phyloP scores from a whole-genome alignment of 53 echinoderm and acorn worm species.

The Zoroaster sp. region DNA sequence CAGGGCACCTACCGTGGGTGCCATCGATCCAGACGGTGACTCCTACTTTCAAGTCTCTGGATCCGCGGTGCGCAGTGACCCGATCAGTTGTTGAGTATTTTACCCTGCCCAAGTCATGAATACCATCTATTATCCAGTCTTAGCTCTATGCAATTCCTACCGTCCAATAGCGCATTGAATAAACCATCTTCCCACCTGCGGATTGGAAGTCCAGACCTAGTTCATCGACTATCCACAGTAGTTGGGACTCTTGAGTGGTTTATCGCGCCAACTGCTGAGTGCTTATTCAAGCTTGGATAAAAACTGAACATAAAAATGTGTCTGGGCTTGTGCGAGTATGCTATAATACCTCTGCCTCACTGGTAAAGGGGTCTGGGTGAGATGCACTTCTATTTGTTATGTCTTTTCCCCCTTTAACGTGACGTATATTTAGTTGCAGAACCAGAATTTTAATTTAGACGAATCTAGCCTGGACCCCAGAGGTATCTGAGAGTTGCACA shows the following conservation, averaged over 20 bases:
- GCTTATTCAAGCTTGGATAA: conserved; percentile 34
- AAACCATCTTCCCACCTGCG: conserved; percentile 32
- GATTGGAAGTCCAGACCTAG: conserved; percentile 5
- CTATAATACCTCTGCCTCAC: not conserved
- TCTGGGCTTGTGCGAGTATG: not conserved
- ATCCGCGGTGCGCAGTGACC: not conserved
- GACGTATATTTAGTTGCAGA: not conserved
- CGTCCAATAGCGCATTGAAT: conserved; percentile 13
- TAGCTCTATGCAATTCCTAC: not conserved
- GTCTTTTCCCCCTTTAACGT: not conserved
- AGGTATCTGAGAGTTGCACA: not conserved
- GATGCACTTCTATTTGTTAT: not conserved
- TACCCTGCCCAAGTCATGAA: not conserved
- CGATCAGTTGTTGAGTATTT: not conserved
- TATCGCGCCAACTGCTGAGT: conserved; percentile 36
- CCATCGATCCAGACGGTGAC: conserved; percentile 40
- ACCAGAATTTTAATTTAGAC: conserved; percentile 23
- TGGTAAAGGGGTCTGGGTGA: not conserved
- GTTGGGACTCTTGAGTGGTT: conserved; percentile 21
- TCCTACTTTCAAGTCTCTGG: conserved; percentile 18
- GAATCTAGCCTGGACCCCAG: conserved; percentile 20
- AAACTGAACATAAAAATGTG: not conserved
- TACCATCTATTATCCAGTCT: not conserved
- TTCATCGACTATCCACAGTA: conserved; percentile 23
- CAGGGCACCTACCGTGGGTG: not conserved